Evolutionary conservation across 1,140 invertebrate genomes (phyloP).

Genomic region (Aplysia californica): DNA sequence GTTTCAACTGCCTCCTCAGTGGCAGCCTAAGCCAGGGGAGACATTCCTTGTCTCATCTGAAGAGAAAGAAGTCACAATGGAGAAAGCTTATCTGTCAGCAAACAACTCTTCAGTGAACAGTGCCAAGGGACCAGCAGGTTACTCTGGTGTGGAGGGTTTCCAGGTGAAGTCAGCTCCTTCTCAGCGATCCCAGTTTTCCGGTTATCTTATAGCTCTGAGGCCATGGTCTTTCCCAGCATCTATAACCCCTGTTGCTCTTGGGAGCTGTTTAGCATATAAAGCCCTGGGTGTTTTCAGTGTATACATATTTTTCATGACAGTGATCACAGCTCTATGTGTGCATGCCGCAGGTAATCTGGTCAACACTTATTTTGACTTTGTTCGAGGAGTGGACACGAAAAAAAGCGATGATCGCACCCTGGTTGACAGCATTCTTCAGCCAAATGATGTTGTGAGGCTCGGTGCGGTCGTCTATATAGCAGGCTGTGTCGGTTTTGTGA

Average conservation of each 20-base stretch:
- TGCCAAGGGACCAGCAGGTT: neutral
- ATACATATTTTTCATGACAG: slow-evolving; percentile 80
- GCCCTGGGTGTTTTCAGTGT: slow-evolving; percentile 78
- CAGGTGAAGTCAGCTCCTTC: neutral
- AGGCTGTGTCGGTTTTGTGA: slow-evolving; percentile 89
- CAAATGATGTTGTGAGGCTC: slow-evolving; percentile 87
- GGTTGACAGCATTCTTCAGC: slow-evolving; percentile 88
- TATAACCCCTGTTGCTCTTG: slow-evolving; percentile 87
- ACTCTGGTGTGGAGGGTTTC: neutral
- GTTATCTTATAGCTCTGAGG: slow-evolving; percentile 75
- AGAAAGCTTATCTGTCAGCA: neutral
- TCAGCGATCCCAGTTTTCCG: neutral
- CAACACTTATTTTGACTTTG: slow-evolving; percentile 95
- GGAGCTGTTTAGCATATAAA: slow-evolving; percentile 87
- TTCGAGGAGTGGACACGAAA: slow-evolving; percentile 90
- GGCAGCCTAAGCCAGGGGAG: too few species aligned
- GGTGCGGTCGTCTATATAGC: slow-evolving; percentile 88
- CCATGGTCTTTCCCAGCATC: slow-evolving; percentile 95
- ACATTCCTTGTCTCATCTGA: too few species aligned
- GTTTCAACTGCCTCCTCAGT: neutral
- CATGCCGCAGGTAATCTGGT: slow-evolving; percentile 97
- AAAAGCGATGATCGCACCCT: slow-evolving; percentile 89
- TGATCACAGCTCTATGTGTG: slow-evolving; percentile 88
- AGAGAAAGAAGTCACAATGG: neutral
- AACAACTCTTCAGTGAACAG: neutral